Evolutionary conservation across 2,113 vertebrate genomes (phyloP), one percentile per base, ranked within the genome.

Genomic region (Gadus chalcogrammus): DNA sequence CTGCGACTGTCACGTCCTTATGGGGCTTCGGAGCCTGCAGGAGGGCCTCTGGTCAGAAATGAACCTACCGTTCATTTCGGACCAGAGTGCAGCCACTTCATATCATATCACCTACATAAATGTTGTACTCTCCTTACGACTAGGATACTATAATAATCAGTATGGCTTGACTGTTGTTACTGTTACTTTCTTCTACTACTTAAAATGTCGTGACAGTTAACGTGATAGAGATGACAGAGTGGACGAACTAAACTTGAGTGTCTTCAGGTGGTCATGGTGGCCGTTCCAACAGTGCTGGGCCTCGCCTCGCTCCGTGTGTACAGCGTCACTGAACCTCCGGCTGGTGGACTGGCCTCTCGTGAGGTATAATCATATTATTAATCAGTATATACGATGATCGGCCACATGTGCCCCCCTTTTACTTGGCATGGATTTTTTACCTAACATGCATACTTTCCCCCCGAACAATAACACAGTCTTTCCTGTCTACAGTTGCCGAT

Each of bases 201-300:
- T 35, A 5, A 35, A 35, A 35, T 35, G 4, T 35, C 31, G 31
- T 35, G 31, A 35, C 31, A 35, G 31, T 35, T 7, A 4, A 35
- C 31, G 31, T 35, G 31, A 35, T 35, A 35, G 31, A 35, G 31
- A 5, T 35, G 31, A 35, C 31, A 35, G 0, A 53, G n/a, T 12
- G 63, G 16, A 8, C 3, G 62, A 35, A 59, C 60, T 2, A 64
- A 4, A 2, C 20, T 4, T 68, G 12, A 70, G 72, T 83, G 68
- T 79, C 55, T 48, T 35, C 74, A 97, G 95, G 89, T 94, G 81
- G 79, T 84, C 77, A 94, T 95, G 84, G 89, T 90, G 78, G 90
- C 90, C 55, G 53, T 94, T 75, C 92, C 92, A 24, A 77, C 89
- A 18, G 85, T 91, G 64, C 84, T 98, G 82, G 92, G 93, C 0